Evolutionary conservation across 2,797 vertebrate genomes (phyloP), one percentile per base, ranked within the genome.

Genomic region (Mustela erminea): DNA sequence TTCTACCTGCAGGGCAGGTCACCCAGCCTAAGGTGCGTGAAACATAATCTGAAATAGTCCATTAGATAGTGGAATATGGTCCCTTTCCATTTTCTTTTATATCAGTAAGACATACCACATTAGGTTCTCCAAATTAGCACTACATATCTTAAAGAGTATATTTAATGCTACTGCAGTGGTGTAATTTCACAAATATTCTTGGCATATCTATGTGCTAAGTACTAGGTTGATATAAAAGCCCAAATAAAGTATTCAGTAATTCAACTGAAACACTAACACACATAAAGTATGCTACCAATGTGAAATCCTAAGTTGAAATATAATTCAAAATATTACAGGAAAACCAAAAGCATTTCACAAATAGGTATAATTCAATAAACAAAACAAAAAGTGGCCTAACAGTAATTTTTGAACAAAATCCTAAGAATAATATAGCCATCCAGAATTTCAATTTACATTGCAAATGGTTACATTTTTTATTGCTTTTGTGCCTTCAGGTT

Each of bases 391-490:
- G 77, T 82, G 7, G 17, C 62, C 14, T 52, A 38, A 77, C 7
- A 86, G 23, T 25, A 75, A 18, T 74, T 54, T 87, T 75, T 29
- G 41, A 75, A 62, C 15, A 77, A 82, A 68, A 25, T 41, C 56
- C 5, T 82, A 87, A 75, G 82, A 75, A 41, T 87, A 87, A 41
- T 46, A n/a, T 46, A 41, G 64, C 0, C 5, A 81, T 15, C 15
- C 52, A 93, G 68, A 82, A 38, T 54, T 83, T 77, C 58, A 75
- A 90, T 43, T 87, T 68, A 81, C 27, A 58, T 81, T 60, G 9
- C 7, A 90, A 75, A 92, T 56, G 49, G 70, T 82, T 80, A 54
- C 20, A 93, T 93, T 95, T 95, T 89, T 27, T 13, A 74, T 25
- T 43, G 4, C 11, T 95, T 83, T 68, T 8, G 41, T 27, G 14